phyloP scores from a whole-genome alignment of 2,888 invertebrate species.

The Caradrina kadenii region DNA sequence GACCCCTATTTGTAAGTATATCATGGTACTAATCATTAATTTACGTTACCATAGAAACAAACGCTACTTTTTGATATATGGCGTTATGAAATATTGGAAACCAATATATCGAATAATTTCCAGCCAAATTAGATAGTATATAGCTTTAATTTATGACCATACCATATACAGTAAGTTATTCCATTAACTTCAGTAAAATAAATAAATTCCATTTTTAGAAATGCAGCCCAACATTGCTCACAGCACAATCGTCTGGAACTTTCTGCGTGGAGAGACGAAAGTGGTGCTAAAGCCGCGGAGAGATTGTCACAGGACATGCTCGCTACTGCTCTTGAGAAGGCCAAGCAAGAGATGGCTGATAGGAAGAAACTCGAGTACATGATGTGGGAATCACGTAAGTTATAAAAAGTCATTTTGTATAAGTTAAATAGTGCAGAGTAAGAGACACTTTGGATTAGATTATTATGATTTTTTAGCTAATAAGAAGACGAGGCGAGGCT shows the following conservation, averaged over 20 bases:
- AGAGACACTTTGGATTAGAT: not conserved
- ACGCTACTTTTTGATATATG: no score
- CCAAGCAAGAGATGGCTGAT: slow-evolving; percentile 94
- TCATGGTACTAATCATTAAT: not conserved
- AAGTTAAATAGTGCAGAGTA: not conserved
- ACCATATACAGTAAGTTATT: not conserved
- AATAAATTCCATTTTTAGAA: slow-evolving; percentile 81
- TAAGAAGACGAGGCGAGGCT: no score
- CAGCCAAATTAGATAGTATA: no score
- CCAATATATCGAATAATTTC: no score
- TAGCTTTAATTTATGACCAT: no score
- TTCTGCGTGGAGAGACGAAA: slow-evolving; percentile 93
- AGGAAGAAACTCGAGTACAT: slow-evolving; percentile 95
- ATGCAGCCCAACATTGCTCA: slow-evolving; percentile 93
- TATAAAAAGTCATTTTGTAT: not conserved
- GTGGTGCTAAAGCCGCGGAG: slow-evolving; percentile 91
- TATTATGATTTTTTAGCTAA: no score
- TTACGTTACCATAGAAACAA: not conserved
- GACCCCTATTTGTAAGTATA: slow-evolving; percentile 95
- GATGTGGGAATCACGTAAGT: slow-evolving; percentile 94
- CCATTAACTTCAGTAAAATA: not conserved
- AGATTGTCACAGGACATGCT: slow-evolving; percentile 93
- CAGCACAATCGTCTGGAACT: slow-evolving; percentile 93
- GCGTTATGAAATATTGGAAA: no score
- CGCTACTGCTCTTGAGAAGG: slow-evolving; percentile 94